Conservation (phyloP, 2,888 invertebrate species). For the Seira sanloemensis region DNA sequence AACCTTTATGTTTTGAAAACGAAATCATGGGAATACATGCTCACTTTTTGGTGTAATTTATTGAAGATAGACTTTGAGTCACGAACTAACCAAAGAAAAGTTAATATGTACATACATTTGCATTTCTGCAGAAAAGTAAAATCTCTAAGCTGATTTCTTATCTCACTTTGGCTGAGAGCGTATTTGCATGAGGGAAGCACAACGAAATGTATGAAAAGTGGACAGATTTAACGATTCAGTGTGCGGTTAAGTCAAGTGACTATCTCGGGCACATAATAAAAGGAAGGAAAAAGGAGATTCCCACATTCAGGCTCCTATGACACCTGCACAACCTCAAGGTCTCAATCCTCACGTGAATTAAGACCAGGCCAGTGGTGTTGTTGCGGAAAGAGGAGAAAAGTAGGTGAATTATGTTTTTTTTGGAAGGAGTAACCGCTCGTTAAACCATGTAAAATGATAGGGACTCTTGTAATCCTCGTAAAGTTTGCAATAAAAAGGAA, state of each 20-base stretch:
- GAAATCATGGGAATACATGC: background rate
- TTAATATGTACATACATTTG: background rate
- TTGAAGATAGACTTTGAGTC: slow-evolving; percentile 6
- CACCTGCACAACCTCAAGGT: background rate
- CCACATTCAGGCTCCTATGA: background rate
- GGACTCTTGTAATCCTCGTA: background rate
- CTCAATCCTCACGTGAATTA: no score
- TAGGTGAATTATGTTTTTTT: background rate
- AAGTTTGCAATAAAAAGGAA: background rate
- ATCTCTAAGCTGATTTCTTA: background rate
- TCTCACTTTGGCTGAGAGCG: background rate
- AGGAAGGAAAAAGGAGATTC: background rate
- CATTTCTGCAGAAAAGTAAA: background rate
- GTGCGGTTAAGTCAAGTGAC: background rate
- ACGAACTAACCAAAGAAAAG: background rate
- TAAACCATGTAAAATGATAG: background rate
- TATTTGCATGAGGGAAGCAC: no score
- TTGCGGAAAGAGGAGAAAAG: background rate
- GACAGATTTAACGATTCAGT: background rate
- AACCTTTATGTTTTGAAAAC: background rate
- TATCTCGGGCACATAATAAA: background rate
- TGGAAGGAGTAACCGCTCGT: background rate
- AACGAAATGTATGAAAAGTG: no score
- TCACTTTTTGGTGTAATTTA: background rate
- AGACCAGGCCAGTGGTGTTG: background rate